These are phyloP conservation scores for Liposcelis brunnea DNA, from an alignment of 2,888 invertebrate species.

Conservation along the genomic window DNA sequence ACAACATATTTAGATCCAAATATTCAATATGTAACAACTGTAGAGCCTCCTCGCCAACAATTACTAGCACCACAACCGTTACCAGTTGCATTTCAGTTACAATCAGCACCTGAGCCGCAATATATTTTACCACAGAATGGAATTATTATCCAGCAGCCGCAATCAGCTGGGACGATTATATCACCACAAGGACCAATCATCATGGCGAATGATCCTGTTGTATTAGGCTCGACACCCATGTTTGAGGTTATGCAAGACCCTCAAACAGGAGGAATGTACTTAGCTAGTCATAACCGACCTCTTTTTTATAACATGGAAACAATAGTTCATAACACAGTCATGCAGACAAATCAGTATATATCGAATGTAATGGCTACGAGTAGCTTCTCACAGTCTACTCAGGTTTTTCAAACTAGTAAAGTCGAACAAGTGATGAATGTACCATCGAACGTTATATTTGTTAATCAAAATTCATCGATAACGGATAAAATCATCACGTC, in stretches of 20 bases:
- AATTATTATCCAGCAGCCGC: conserved; percentile 17
- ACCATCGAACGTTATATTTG: conserved; percentile 20
- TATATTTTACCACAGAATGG: conserved; percentile 17
- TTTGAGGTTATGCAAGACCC: conserved; percentile 1
- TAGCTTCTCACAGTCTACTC: conserved; percentile 67
- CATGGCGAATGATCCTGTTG: conserved; percentile 32
- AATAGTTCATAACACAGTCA: conserved; percentile 72
- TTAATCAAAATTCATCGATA: conserved; percentile 26
- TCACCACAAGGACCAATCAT: conserved; percentile 32
- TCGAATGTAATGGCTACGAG: conserved; percentile 64
- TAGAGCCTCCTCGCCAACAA: conserved; percentile 35
- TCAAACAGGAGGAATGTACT: conserved; percentile 35
- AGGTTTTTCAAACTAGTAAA: conserved; percentile 72
- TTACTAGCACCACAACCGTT: neutral
- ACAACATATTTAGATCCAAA: conserved; percentile 50
- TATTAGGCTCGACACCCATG: conserved; percentile 27
- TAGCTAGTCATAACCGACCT: conserved; percentile 43
- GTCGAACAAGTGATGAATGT: conserved; percentile 38
- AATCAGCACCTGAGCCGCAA: conserved; percentile 22
- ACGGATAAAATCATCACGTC: conserved; percentile 26
- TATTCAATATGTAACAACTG: conserved; percentile 58
- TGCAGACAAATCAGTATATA: conserved; percentile 65
- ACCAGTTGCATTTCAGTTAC: neutral
- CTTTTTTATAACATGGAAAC: conserved; percentile 72
- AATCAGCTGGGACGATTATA: conserved; percentile 25